Evolutionary conservation across 2,797 vertebrate species (phyloP), one percentile per base, ranked within the genome.

Genomic region (Semaprochilodus insignis): DNA sequence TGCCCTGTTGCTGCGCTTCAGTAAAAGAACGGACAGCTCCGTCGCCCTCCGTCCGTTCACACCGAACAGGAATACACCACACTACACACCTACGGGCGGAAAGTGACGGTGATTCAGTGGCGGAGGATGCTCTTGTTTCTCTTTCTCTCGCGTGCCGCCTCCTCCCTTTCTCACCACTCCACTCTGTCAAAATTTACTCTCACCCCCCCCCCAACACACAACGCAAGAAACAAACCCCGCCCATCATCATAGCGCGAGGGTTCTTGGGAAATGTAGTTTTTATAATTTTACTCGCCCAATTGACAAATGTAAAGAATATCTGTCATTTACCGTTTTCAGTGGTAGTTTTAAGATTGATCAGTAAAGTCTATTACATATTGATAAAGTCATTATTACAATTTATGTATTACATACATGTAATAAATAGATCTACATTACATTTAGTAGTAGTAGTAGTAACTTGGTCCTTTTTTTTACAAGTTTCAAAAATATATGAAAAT

Each of bases 1-100:
- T 86, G 92, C 93, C 94, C 93, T 96, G 94, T 95, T 95, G 95
- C 94, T 95, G 87, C 78, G 81, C 89, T 88, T 89, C 82, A 25
- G 60, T 27, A 60, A 74, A 70, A 51, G 14, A 67, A 67, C 65
- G 36, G 75, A 83, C 77, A 48, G 88, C 88, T 92, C 71, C 86
- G 90, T 87, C 88, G 83, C 85, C 86, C 63, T 55, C 79, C 6
- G 19, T 71, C 81, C 81, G 74, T 23, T 80, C 80, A 34, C 52
- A 23, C 72, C 21, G 19, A 4, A 51, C 73, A 31, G 16, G 25
- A 31, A 23, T 27, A 34, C 59, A 40, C 62, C 19, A 11, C n/a
- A 27, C 34, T 44, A 57, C 52, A 66, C 15, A 19, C 17, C 40
- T 51, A 81, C 51, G 55, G 59, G 17, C 11, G 34, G 51, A 83